Evolutionary conservation across 2,113 vertebrate genomes (phyloP).

Genomic region (Diadophis punctatus): DNA sequence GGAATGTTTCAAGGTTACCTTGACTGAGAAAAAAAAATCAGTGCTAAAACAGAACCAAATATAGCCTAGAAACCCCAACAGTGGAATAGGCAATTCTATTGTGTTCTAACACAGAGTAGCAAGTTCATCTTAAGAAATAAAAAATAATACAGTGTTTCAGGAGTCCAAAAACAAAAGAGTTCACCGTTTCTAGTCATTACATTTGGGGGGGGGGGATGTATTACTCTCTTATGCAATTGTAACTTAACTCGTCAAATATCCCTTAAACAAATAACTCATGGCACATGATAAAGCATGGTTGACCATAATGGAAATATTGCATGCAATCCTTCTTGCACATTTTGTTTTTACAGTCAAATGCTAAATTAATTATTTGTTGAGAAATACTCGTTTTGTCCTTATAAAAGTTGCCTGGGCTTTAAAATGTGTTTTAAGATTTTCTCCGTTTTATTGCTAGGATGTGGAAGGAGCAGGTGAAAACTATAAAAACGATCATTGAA

Average conservation of each 20-base stretch:
- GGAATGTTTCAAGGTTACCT: background rate
- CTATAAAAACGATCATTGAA: background rate
- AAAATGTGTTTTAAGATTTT: background rate
- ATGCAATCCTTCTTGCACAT: background rate
- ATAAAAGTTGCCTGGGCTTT: background rate
- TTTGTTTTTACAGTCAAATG: background rate
- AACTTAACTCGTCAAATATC: background rate
- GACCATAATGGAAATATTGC: background rate
- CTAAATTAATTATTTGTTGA: background rate
- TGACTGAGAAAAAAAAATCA: background rate
- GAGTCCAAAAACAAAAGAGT: background rate
- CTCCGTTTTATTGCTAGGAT: background rate
- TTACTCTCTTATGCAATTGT: background rate
- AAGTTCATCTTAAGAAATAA: background rate
- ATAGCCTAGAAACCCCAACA: background rate
- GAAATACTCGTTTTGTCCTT: background rate
- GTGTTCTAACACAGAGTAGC: background rate
- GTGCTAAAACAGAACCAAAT: background rate
- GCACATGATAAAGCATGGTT: background rate
- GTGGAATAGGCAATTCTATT: background rate
- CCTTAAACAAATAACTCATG: background rate
- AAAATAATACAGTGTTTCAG: background rate
- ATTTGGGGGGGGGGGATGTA: background rate
- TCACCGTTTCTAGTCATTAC: background rate
- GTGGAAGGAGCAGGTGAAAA: background rate